These are phyloP conservation scores for Accipiter minullus DNA, from an alignment of 2,797 vertebrate species.

Conservation along the genomic window DNA sequence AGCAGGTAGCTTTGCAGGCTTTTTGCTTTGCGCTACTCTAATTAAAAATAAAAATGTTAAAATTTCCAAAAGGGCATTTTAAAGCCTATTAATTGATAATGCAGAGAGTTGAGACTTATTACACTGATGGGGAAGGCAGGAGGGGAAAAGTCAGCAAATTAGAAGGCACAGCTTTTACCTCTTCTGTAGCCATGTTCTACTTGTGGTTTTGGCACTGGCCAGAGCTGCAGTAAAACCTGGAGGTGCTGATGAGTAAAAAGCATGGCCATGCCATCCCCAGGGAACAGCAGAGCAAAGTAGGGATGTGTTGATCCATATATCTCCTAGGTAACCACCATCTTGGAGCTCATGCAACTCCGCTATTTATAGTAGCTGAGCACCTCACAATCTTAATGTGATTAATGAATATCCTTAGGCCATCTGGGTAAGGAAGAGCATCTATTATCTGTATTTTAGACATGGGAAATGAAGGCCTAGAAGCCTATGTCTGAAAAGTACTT, in stretches of 20 bases:
- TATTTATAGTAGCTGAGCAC: slow-evolving; percentile 28
- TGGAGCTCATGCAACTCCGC: not conserved
- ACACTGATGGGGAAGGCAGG: not conserved
- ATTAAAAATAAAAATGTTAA: slow-evolving; percentile 13
- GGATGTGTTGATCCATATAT: slow-evolving; percentile 3
- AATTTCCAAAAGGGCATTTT: not conserved
- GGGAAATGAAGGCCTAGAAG: not conserved
- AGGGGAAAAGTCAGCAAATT: not conserved
- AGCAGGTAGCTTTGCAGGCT: not conserved
- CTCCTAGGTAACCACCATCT: slow-evolving; percentile 47
- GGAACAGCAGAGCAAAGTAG: not conserved
- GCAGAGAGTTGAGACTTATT: not conserved
- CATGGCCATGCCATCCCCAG: not conserved
- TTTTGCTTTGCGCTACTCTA: not conserved
- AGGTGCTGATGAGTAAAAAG: not conserved
- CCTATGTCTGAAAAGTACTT: not conserved
- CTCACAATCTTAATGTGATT: slow-evolving; percentile 44
- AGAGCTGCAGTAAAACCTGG: not conserved
- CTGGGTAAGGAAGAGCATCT: not conserved
- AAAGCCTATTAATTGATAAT: not conserved
- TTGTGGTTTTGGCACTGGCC: not conserved
- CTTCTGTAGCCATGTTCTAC: not conserved
- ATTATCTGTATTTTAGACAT: not conserved
- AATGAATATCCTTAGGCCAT: slow-evolving; percentile 47
- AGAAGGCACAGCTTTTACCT: not conserved